A percentile compares a stretch with the other conserved stretches of the same genome.
Evolutionary conservation across 2,797 vertebrate species (phyloP).

Genomic region (Bradypodion ventrale): DNA sequence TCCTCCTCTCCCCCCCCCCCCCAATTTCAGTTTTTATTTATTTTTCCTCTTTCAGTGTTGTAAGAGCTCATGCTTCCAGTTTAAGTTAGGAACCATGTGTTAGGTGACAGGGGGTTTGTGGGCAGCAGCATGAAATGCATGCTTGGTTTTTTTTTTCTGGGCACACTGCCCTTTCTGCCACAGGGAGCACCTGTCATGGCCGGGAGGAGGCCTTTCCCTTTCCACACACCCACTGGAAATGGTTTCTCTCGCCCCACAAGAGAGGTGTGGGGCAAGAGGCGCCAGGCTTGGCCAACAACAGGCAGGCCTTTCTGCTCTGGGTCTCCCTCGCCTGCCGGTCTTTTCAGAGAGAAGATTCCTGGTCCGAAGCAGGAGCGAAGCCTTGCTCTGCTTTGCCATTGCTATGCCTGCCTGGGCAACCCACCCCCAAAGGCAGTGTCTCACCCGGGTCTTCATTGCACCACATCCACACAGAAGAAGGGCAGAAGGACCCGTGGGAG

Average conservation of each 20-base stretch:
- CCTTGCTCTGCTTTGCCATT: neutral
- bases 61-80: neutral
- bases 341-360: neutral
- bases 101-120: neutral
- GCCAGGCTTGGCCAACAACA: no score
- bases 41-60: neutral
- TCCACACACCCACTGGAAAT: no score
- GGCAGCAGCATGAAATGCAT: no score
- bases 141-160: no score
- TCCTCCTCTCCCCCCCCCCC: no score
- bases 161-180: neutral
- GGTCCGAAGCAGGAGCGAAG: neutral
- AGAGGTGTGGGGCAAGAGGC: no score
- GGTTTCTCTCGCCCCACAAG: neutral
- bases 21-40: slow-evolving; percentile 12
- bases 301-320: no score
- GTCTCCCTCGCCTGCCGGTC: neutral
- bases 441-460: neutral
- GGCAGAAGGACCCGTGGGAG: no score
- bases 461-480: neutral
- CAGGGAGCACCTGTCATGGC: no score
- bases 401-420: no score
- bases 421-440: no score
- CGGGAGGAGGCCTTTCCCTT: neutral
- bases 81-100: neutral